Evolutionary conservation across 2,888 invertebrate species (phyloP), one percentile per base, ranked within the genome.

Genomic region (Eurois occulta): DNA sequence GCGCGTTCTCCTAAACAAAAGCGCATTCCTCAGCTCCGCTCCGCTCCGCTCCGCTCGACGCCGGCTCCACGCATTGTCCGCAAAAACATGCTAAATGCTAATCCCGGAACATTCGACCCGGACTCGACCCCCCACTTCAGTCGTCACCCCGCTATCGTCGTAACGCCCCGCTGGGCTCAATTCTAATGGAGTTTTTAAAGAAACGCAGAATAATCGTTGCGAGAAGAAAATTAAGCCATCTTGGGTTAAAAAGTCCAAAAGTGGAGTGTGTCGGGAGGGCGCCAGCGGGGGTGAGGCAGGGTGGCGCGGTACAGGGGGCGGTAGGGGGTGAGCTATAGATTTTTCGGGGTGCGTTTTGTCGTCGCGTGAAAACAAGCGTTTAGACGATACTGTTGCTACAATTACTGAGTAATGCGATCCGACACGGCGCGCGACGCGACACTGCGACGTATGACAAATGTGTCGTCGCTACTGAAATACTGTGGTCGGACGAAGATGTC

Each of bases 171-270:
- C 84, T 88, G 87, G 87, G 88, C 91, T 88, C 92, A 89, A 90
- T 93, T 91, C 92, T 95, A 95, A 95, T 94, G 93, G 94, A 93
- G 93, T 93, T 94, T 94, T 93, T 92, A 87, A 93, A 94, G 94
- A 93, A 94, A 93, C 91, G 91, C 87, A 91, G 88, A 93, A 93
- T 93, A 92, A 93, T 94, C 91, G 92, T 90, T 89, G 91, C 88
- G 91, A 92, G 92, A 92, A 94, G 94, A 93, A 95, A 95, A 96
- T 96, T 95, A 95, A 95, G 95, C 94, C 95, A 95, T 95, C 95
- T 95, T 93, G 94, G 94, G 93, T 94, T 94, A 94, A 95, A 95
- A 95, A 94, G 94, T 94, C 94, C 94, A 94, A 94, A 94, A 94
- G 90, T 91, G 91, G 91, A 91, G 93, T 90, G 91, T 85, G 84